Conservation (phyloP, 2,888 invertebrate species). For the Odontocerum albicorne region DNA sequence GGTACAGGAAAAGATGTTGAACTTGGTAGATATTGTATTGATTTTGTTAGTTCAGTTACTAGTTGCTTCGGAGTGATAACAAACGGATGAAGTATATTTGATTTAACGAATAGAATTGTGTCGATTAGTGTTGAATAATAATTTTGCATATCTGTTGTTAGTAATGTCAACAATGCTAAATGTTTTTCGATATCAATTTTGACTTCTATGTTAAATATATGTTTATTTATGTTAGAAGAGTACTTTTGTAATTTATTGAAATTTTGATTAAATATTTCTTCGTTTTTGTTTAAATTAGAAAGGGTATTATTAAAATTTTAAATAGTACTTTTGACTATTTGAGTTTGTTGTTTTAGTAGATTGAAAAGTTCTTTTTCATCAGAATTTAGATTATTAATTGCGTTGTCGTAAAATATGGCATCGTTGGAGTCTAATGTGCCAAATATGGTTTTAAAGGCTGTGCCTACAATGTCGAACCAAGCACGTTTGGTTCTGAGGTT, state of each 20-base stretch:
- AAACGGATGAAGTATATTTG: conserved; percentile 34
- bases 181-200: conserved; percentile 23
- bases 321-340: conserved; percentile 32
- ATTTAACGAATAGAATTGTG: conserved; percentile 30
- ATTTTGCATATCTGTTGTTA: conserved; percentile 27
- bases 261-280: conserved; percentile 34
- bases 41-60: background rate
- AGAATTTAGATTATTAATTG: conserved; percentile 30
- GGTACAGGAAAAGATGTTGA: background rate
- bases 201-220: conserved; percentile 6
- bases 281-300: conserved; percentile 29
- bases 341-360: conserved; percentile 35
- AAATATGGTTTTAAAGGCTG: conserved; percentile 14
- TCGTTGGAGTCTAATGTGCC: conserved; percentile 18
- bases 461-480: conserved; percentile 14
- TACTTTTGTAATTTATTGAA: conserved; percentile 23
- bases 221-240: conserved; percentile 14
- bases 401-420: conserved; percentile 29
- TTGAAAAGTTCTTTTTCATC: conserved; percentile 28
- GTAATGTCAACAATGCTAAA: conserved; percentile 27
- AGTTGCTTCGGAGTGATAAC: conserved; percentile 31
- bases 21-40: conserved; percentile 1
- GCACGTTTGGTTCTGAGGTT: conserved; percentile 2
- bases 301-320: conserved; percentile 35
- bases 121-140: conserved; percentile 27